Base-by-base conservation (phyloP, 2,797 vertebrate genomes). In the Trematomus bernacchii region DNA sequence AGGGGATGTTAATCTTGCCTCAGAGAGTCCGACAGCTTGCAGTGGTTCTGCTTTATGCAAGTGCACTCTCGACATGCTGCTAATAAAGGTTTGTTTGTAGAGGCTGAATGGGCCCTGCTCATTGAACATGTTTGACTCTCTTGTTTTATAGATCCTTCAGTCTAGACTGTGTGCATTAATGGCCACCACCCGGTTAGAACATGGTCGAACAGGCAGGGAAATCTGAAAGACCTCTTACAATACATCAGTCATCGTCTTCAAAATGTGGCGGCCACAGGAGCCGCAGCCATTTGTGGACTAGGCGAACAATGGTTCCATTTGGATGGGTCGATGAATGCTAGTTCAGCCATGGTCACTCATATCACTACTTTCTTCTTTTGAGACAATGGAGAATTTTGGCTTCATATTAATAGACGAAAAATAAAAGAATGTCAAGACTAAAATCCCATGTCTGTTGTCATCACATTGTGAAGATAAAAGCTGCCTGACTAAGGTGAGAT, bases 61-160 rank as follows among this genome's bases (percentile, higher is more conserved):
- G 14, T 47, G 43, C 46, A 30, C 47, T 57, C 55, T 60, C 72
- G 69, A 66, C 40, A 63, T 84, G 66, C 76, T 18, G 43, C 23
- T 79, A 61, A 78, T 43, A 66, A 55, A 58, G 3, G 6, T 47
- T 40, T 66, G 48, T 82, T 67, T 66, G 14, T 14, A 47, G n/a
- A 47, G 43, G 16, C 27, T 80, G 64, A 74, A 71, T 54, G n/a
- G 57, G 67, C 13, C 9, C 16, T 53, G 48, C 23, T 66, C 79
- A 77, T 77, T 1, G 40, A 79, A 64, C 64, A 40, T 61, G 40
- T 80, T 76, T 18, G 52, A 62, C 52, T 65, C 33, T 33, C 43
- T 67, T 75, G 61, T 80, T 81, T 71, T 87, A 87, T 91, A 80
- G 89, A 89, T 91, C 52, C 60, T 65, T 18, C 54, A 30, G 60